Conservation (phyloP, 2,113 vertebrate species). For the Zosterops borbonicus region DNA sequence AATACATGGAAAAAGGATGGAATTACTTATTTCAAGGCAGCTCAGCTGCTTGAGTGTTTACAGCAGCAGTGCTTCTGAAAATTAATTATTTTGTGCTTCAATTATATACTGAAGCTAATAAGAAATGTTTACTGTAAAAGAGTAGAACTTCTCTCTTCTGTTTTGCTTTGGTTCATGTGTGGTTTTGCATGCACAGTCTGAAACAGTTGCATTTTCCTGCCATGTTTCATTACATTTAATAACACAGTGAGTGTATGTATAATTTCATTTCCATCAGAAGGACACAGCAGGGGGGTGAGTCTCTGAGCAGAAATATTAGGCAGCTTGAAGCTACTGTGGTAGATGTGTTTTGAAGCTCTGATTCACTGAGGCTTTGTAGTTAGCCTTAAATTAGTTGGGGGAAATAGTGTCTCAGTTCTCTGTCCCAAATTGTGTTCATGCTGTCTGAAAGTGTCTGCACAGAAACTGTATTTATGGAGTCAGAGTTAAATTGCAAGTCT, state of each 20-base stretch:
- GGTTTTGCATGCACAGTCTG: not conserved
- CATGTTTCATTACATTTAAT: conserved; percentile 34
- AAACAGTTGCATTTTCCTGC: not conserved
- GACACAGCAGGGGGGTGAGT: not conserved
- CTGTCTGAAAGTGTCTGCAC: not conserved
- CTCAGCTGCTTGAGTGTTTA: not conserved
- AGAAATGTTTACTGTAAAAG: not conserved
- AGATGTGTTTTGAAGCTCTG: not conserved
- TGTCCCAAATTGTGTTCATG: not conserved
- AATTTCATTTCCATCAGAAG: conserved; percentile 17
- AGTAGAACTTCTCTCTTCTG: not conserved
- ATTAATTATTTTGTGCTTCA: not conserved
- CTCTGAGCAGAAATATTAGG: not conserved
- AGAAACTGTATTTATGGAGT: not conserved
- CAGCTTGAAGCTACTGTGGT: not conserved
- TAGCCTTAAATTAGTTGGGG: not conserved
- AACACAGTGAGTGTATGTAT: not conserved
- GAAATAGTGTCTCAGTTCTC: not conserved
- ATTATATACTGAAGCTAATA: not conserved
- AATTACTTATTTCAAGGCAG: not conserved
- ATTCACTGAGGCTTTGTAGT: not conserved
- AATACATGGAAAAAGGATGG: not conserved
- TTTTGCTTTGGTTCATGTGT: not conserved
- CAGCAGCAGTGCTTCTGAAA: not conserved
- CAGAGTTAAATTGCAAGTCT: not conserved